phyloP scores from a whole-genome alignment of 2,113 vertebrate genomes.

The Philantomba maxwellii region DNA sequence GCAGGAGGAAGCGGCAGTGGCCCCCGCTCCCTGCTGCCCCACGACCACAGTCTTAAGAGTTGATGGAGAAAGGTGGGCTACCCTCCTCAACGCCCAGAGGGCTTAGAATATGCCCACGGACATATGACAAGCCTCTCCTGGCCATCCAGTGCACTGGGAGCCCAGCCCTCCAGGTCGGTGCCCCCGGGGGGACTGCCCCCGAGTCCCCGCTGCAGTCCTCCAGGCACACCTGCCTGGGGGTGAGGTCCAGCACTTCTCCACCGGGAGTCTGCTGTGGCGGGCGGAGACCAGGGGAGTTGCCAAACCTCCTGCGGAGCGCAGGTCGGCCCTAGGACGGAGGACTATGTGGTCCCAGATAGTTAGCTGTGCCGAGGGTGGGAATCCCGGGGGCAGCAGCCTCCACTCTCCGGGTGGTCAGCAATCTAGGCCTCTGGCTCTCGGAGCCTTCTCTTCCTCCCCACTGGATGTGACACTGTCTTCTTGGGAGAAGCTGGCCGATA shows the following conservation, averaged over 20 bases:
- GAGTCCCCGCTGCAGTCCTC: neutral
- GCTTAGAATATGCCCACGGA: no score
- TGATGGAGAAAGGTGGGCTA: fast-evolving
- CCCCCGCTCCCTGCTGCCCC: neutral
- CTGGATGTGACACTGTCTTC: fast-evolving
- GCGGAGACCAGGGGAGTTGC: neutral
- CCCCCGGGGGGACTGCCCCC: neutral
- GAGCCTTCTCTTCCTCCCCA: neutral
- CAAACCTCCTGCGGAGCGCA: neutral
- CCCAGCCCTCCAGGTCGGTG: neutral
- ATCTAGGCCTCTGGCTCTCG: neutral
- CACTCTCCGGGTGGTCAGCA: fast-evolving
- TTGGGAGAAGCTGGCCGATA: fast-evolving
- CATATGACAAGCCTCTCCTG: neutral
- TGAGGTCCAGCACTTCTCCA: neutral
- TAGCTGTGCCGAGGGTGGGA: fast-evolving
- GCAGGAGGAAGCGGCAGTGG: fast-evolving
- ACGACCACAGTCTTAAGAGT: no score
- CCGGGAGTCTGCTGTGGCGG: no score
- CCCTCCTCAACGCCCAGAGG: neutral
- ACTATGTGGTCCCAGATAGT: neutral
- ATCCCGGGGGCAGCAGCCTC: neutral
- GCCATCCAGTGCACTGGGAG: neutral
- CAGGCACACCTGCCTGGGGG: neutral
- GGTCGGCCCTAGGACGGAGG: neutral